Percentiles rank a stretch among this genome's conserved stretches.
These are phyloP conservation scores for Agonopterix heracliana DNA, from an alignment of 2,888 invertebrate genomes.

Conservation along the genomic window DNA sequence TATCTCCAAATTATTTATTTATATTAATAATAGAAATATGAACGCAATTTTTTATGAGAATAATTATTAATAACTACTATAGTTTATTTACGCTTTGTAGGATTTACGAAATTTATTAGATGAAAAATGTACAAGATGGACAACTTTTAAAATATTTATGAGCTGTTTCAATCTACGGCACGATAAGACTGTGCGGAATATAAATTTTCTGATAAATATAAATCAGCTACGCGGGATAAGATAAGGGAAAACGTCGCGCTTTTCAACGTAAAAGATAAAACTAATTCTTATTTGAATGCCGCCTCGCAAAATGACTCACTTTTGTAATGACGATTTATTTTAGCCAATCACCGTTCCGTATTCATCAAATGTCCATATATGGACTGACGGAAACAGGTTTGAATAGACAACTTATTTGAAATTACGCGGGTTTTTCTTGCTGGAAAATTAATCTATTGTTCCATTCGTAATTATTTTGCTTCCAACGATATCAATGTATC, in stretches of 20 bases:
- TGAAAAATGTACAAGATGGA: neutral
- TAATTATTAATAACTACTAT: too few species aligned
- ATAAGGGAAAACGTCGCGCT: conserved; percentile 8
- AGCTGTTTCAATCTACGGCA: neutral
- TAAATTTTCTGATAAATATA: conserved; percentile 1
- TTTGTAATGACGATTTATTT: conserved; percentile 46
- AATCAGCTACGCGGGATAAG: conserved; percentile 1
- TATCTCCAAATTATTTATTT: neutral
- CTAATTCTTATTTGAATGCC: conserved; percentile 35
- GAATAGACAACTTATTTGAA: conserved; percentile 4
- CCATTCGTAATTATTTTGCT: too few species aligned
- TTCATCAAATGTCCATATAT: conserved; percentile 79
- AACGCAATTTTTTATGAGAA: neutral
- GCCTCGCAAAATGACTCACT: conserved; percentile 55
- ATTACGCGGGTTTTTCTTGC: too few species aligned
- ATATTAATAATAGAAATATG: neutral
- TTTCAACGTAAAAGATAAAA: conserved; percentile 30
- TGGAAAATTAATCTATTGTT: too few species aligned
- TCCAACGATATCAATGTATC: too few species aligned
- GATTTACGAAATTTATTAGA: neutral
- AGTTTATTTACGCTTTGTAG: too few species aligned
- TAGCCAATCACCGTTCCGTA: conserved; percentile 74
- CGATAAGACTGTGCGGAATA: neutral
- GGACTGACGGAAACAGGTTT: conserved; percentile 68
- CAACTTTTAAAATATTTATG: neutral